phyloP scores from a whole-genome alignment of 2,888 invertebrate species.

The Nymphalis urticae region DNA sequence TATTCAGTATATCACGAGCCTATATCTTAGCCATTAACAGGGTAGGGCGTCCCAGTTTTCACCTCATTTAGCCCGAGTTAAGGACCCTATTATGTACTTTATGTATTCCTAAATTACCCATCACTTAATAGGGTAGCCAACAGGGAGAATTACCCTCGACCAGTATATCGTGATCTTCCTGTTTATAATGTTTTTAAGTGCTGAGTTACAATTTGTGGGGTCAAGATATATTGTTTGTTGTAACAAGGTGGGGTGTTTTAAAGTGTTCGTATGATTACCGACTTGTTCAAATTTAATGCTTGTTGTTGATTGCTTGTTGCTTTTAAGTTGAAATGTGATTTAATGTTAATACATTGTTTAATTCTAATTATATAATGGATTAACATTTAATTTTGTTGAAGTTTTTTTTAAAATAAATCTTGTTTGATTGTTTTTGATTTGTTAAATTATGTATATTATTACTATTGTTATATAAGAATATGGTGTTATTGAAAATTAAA shows the following conservation, averaged over 20 bases:
- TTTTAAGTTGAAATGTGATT: conserved; percentile 24
- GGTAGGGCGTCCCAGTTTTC: conserved; percentile 74
- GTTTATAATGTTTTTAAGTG: conserved; percentile 25
- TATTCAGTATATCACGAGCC: conserved; percentile 9
- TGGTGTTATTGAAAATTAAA: too few relatives aligned
- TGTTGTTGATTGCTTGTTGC: conserved; percentile 46
- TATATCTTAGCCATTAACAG: conserved; percentile 51
- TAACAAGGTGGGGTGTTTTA: conserved; percentile 69
- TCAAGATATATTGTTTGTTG: conserved; percentile 54
- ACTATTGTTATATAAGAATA: too few relatives aligned
- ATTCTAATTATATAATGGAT: conserved; percentile 16
- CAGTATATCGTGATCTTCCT: conserved; percentile 53
- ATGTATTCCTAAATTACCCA: conserved; percentile 81
- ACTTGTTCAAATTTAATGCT: conserved; percentile 76
- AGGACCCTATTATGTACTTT: conserved; percentile 81
- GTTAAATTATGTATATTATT: background rate
- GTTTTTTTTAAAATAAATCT: background rate
- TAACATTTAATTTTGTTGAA: background rate
- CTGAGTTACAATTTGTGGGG: conserved; percentile 31
- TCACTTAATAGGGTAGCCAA: conserved; percentile 77
- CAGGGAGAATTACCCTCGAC: conserved; percentile 53
- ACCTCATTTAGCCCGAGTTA: conserved; percentile 78
- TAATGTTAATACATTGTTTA: conserved; percentile 38
- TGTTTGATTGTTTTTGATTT: background rate
- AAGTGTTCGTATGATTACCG: conserved; percentile 77